These are phyloP conservation scores for Bombus confusus DNA, from an alignment of 1,140 invertebrate genomes.

Conservation along the genomic window DNA sequence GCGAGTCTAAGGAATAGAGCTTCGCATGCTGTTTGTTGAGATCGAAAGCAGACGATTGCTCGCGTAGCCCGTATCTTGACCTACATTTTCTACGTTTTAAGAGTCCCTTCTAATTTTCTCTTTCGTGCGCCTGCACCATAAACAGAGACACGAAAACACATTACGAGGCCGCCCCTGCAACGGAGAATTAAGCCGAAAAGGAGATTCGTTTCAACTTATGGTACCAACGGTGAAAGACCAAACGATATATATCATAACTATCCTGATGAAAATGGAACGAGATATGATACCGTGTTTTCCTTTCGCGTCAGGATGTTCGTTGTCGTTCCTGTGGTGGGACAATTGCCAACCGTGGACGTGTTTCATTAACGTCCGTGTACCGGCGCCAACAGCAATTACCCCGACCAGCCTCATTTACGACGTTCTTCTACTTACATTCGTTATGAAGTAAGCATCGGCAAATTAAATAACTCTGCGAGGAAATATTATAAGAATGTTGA, in stretches of 20 bases:
- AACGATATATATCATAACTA: constrained; percentile 33
- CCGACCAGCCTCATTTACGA: constrained; percentile 31
- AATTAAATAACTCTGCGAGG: constrained; percentile 30
- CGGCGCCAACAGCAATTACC: constrained; percentile 41
- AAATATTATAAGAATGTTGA: not conserved
- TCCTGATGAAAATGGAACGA: constrained; percentile 61
- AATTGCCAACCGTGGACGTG: constrained; percentile 72
- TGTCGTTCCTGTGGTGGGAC: constrained; percentile 62
- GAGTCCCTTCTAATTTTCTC: not conserved
- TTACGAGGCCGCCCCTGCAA: constrained; percentile 30
- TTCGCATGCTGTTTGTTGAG: not conserved
- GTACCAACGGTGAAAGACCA: constrained; percentile 31
- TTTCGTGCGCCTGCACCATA: not conserved
- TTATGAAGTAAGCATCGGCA: constrained; percentile 7
- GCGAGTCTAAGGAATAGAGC: not conserved
- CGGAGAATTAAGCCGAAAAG: constrained; percentile 59
- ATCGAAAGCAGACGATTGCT: constrained; percentile 4
- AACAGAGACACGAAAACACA: not conserved
- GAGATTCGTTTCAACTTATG: constrained; percentile 62
- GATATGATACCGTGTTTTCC: constrained; percentile 47
- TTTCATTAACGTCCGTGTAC: constrained; percentile 68
- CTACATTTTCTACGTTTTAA: not conserved
- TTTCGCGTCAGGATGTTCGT: constrained; percentile 59
- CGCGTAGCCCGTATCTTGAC: constrained; percentile 5
- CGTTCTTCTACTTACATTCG: constrained; percentile 28